These are phyloP conservation scores for Sminthopsis crassicaudata DNA, from an alignment of 2,113 vertebrate species.

Conservation along the genomic window DNA sequence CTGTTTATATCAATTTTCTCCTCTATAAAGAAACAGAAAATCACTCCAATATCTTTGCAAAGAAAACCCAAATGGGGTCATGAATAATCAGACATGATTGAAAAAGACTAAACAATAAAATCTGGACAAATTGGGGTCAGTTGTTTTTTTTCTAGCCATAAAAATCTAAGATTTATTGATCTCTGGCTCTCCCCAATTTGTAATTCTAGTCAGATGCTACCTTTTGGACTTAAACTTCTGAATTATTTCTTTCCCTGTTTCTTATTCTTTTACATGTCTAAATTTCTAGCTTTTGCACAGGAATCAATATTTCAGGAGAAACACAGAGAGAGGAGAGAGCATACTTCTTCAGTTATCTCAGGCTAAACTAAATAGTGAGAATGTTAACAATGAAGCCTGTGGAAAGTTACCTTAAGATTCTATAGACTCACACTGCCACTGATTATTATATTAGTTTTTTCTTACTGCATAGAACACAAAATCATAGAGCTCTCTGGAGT, in stretches of 20 bases:
- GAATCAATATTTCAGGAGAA: neutral
- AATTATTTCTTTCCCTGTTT: neutral
- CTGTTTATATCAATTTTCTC: no score
- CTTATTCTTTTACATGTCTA: neutral
- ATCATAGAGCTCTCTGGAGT: neutral
- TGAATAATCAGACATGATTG: no score
- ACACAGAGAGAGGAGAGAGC: neutral
- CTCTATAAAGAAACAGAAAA: no score
- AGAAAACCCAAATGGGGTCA: no score
- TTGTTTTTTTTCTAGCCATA: neutral
- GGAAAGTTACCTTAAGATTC: neutral
- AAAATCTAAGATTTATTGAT: constrained; percentile 7
- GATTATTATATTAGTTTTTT: neutral
- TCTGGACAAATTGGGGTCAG: neutral
- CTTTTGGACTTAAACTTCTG: constrained; percentile 6
- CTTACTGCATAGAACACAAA: neutral
- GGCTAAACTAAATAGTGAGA: constrained; percentile 9
- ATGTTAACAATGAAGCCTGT: neutral
- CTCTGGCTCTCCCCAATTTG: neutral
- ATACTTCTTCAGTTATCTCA: constrained; percentile 6
- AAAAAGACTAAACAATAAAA: neutral
- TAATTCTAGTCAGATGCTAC: neutral
- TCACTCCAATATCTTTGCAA: no score
- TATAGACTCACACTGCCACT: neutral
- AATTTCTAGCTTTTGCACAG: neutral